phyloP scores from a whole-genome alignment of 2,113 vertebrate genomes.

The Oxyura jamaicensis region DNA sequence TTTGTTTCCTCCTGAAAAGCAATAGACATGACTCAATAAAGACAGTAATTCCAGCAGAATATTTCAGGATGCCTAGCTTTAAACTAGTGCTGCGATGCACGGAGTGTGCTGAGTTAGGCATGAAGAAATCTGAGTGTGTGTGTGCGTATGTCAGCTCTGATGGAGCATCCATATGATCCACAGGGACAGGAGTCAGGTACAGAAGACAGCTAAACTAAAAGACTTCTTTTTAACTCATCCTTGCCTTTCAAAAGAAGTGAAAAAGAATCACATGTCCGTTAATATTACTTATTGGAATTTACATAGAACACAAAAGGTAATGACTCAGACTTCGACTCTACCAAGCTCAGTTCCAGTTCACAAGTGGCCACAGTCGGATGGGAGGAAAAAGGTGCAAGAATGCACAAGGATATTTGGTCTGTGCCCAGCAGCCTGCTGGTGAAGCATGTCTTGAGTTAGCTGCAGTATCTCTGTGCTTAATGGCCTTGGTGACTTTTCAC shows the following conservation, averaged over 20 bases:
- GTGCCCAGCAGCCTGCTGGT: neutral
- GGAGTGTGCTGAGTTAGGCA: neutral
- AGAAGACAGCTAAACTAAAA: neutral
- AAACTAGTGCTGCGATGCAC: neutral
- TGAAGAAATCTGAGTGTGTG: neutral
- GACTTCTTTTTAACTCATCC: neutral
- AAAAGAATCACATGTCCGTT: neutral
- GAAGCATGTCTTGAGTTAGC: neutral
- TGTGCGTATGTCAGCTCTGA: rapidly evolving
- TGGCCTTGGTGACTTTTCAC: neutral
- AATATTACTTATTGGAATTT: neutral
- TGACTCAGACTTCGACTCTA: neutral
- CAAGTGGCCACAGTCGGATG: neutral
- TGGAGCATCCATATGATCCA: too few relatives aligned
- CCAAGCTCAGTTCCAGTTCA: neutral
- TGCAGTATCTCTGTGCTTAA: neutral
- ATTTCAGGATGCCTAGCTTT: neutral
- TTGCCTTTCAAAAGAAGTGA: neutral
- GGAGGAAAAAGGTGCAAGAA: neutral
- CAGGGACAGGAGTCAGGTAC: neutral
- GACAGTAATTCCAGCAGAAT: neutral
- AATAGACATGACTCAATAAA: neutral
- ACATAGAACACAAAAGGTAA: neutral
- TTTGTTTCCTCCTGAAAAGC: neutral
- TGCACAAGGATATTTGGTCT: neutral